Evolutionary conservation across 2,113 vertebrate species (phyloP), one percentile per base, ranked within the genome.

Genomic region (Pseudopodoces humilis): DNA sequence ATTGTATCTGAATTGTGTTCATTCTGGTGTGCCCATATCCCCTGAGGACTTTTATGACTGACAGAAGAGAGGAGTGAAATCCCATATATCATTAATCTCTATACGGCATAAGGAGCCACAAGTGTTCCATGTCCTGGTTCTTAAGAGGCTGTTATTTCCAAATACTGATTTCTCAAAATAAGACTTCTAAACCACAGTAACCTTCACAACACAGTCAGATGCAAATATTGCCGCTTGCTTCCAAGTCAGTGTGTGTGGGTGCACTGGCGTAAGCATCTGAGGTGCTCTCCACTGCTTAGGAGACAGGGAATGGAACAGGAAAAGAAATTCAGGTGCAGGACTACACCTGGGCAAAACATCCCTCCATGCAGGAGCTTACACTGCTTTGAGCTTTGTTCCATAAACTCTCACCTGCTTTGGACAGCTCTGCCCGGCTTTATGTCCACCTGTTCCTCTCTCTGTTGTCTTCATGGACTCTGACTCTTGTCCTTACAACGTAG

Each of bases 31-130:
- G 21, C 27, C 15, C 72, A 7, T 52, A 65, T 88, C 63, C 37
- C 59, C 77, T 76, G 56, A 94, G 67, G 55, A 19, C 44, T 88
- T 77, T 37, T 44, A 68, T 70, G 68, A 70, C 64, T 41, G 64
- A 74, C 33, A 74, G 75, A 74, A 88, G 47, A 90, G 19, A 81
- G 30, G 55, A 92, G 85, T 77, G 92, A 81, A 94, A 74, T 28
- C 44, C 62, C 37, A 50, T 0, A 0, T 55, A 52, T 46, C 50
- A 35, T 85, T 82, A 79, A 77, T 79, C 37, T 86, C 52, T 44
- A 8, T 63, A 39, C 91, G 63, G 43, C n/a, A 63, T 24, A 47
- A 85, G n/a, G 30, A 88, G 14, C 56, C 37, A n/a, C 47, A 33
- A 59, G 12, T 55, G 12, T 33, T 79, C 25, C 41, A 2, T 27